phyloP scores from a whole-genome alignment of 2,888 invertebrate genomes.

The Laspeyria flexula region DNA sequence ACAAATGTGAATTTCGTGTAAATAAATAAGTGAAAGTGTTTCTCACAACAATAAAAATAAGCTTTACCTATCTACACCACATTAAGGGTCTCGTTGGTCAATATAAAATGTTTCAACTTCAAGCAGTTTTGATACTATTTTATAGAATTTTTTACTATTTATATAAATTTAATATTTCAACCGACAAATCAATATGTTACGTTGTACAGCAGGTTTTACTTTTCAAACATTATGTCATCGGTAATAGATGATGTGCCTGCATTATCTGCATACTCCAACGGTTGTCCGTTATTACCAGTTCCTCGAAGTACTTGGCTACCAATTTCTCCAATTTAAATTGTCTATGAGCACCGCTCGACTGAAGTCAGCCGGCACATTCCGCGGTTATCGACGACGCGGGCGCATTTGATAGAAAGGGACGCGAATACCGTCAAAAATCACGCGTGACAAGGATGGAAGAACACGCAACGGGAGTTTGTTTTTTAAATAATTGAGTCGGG shows the following conservation, averaged over 20 bases:
- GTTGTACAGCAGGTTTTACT: constrained; percentile 26
- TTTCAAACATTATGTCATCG: constrained; percentile 39
- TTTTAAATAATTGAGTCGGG: constrained; percentile 84
- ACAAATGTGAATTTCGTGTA: too few species aligned
- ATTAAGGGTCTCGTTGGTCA: too few species aligned
- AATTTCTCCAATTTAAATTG: constrained; percentile 85
- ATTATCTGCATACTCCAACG: constrained; percentile 39
- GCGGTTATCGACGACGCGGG: constrained; percentile 77
- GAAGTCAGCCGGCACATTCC: constrained; percentile 85
- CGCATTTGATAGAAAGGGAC: constrained; percentile 71
- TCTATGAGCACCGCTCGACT: constrained; percentile 82
- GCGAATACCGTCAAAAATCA: constrained; percentile 57
- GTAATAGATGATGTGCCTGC: constrained; percentile 32
- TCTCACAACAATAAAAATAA: too few species aligned
- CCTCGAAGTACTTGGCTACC: constrained; percentile 70
- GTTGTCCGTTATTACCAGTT: constrained; percentile 68
- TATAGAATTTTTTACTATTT: too few species aligned
- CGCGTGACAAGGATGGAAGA: constrained; percentile 65
- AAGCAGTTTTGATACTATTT: too few species aligned
- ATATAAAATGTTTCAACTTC: too few species aligned
- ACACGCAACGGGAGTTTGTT: constrained; percentile 71
- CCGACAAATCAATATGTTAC: too few species aligned
- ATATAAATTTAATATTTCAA: too few species aligned
- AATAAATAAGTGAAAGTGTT: too few species aligned
- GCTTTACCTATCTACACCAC: too few species aligned